Evolutionary conservation across 1,140 invertebrate species (phyloP), one percentile per base, ranked within the genome.

Genomic region (Pseudoatta argentina): DNA sequence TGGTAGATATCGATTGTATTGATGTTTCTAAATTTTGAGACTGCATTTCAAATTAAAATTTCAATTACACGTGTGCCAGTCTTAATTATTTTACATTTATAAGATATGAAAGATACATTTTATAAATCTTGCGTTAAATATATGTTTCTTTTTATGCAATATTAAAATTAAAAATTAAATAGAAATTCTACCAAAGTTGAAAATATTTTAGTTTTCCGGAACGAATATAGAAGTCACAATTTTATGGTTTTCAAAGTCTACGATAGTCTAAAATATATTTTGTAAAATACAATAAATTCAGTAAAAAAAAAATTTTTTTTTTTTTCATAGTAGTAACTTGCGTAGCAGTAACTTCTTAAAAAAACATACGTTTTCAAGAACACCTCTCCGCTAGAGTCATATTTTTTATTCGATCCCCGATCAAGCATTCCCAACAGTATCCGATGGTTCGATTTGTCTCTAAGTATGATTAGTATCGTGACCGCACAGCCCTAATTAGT

Each of bases 391-490:
- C 10, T 44, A 44, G 39, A 44, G 10, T 44, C 39, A 3, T 44
- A 44, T 10, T 44, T 14, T 30, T 10, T n/a, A 14, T 24, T 24
- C 21, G 8, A 44, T 44, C 2, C 39, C 39, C 39, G 8, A 44
- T 4, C 64, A 53, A 66, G 18, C 12, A 71, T 81, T 59, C 30
- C 21, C 2, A n/a, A 12, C 7, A 7, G 55, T 16, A 8, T 6
- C 18, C 27, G 44, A 39, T 53, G 61, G 63, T 67, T 59, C 48
- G 44, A 55, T 55, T 21, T 61, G n/a, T 24, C 79, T 51, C 57
- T 61, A 61, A 82, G 24, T 44, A 53, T 39, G 53, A 82, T 82
- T 73, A 75, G 44, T 61, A 61, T 61, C 39, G 55, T 73, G 69
- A 75, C 18, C 24, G 27, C 39, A 3, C 27, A 6, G 34, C 18